Base-by-base conservation (phyloP, 2,888 invertebrate species). In the Adelphocoris suturalis region DNA sequence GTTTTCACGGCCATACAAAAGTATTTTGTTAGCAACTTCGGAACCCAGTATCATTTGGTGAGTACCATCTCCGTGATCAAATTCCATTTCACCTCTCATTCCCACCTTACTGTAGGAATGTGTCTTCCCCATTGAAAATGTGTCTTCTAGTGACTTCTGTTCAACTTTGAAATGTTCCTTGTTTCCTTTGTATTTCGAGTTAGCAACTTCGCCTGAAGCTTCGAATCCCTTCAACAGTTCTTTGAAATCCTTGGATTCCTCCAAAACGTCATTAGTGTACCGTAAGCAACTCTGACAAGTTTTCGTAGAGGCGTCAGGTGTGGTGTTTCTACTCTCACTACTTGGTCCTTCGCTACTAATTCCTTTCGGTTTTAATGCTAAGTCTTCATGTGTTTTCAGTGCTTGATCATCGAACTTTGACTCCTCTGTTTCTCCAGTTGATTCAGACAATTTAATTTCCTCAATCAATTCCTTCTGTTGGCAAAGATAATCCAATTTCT, bases 191-290 rank as follows among this genome's bases (percentile, higher is more conserved):
- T 1, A 57, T 57, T 57, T 57, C n/a, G 57, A n/a, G n/a, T n/a
- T 57, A 0, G 57, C 7, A 14, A n/a, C 68, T 68, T 19, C 19
- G 68, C 68, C 23, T 0, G 68, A 68, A 68, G 23, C 19, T 27
- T 68, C 68, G 27, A 68, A 68, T 2, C 68, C 27, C 23, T 19
- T 68, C 68, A 68, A 23, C 27, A 68, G 27, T 23, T 68, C 68
- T 68, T 19, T 68, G 27, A 68, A 68, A 68, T 68, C 68, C 23
- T 68, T 68, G 23, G 68, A 68, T 68, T 68, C 68, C 68, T 68
- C 68, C 68, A 68, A 68, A 68, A 23, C 23, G 12, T 23, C 68
- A 68, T 68, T 68, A 5, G 68, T n/a, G 23, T 23, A 68, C 9
- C 4, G 68, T 9, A 68, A 5, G 13, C 12, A 27, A 19, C 23